Evolutionary conservation across 2,888 invertebrate genomes (phyloP), one percentile per base, ranked within the genome.

Genomic region (Suillia variegata): DNA sequence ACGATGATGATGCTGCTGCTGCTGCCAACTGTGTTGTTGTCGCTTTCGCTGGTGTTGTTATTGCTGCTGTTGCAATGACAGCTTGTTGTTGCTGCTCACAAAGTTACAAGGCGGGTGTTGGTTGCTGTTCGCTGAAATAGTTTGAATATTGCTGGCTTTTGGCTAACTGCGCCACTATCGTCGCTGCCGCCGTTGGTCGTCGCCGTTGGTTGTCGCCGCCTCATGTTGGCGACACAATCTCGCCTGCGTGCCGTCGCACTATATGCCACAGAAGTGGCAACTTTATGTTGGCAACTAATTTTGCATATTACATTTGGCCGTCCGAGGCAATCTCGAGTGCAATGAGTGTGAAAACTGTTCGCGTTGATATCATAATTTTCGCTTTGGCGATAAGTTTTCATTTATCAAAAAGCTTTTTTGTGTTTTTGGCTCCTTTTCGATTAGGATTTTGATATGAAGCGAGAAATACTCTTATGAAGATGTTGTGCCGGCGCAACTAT

Each of bases 251-350:
- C 10, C 45, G 38, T 38, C 18, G 45, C 18, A 45, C n/a, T 4
- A 20, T 20, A n/a, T n/a, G n/a, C n/a, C n/a, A n/a, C n/a, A n/a
- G n/a, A 45, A 45, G 45, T 20, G 45, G 45, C 45, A 18, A 18
- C 18, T 45, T 45, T 45, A 45, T 45, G 45, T 13, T 20, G 45
- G 18, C 45, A 45, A 45, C 45, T 45, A 17, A 45, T 45, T 45
- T 45, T 45, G 45, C 45, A 45, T 45, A 45, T 45, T 45, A 45
- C 45, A 45, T 38, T 38, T n/a, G 10, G 12, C 4, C n/a, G n/a
- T n/a, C n/a, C n/a, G n/a, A n/a, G n/a, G n/a, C n/a, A 38, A 38
- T 38, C 38, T 38, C 6, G n/a, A 38, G 38, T 38, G 38, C 38
- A 38, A 13, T 38, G 38, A 38, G 38, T 38, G 38, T 38, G 38